Evolutionary conservation across 2,888 invertebrate species (phyloP).

Genomic region (Ophion ellenae): DNA sequence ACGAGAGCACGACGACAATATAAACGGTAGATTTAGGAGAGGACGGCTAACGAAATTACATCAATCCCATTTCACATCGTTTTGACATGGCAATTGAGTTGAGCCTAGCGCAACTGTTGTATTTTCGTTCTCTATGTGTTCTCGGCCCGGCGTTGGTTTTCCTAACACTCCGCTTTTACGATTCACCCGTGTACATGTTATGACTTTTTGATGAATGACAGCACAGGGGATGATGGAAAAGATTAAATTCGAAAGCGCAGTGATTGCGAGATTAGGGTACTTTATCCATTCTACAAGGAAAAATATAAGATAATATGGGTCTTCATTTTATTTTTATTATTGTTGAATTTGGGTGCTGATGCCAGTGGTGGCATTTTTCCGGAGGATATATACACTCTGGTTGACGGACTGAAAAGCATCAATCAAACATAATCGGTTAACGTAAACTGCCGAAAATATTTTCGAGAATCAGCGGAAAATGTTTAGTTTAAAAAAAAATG

Average conservation of each 20-base stretch:
- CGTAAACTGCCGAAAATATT: too few species aligned
- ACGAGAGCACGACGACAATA: slow-evolving; percentile 63
- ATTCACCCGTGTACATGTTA: slow-evolving; percentile 16
- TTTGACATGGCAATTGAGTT: slow-evolving; percentile 83
- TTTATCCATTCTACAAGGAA: too few species aligned
- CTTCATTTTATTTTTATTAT: too few species aligned
- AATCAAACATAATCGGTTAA: too few species aligned
- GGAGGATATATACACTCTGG: too few species aligned
- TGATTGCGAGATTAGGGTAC: background rate
- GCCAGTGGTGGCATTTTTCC: too few species aligned
- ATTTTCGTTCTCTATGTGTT: slow-evolving; percentile 70
- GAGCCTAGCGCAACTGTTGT: slow-evolving; percentile 81
- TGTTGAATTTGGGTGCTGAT: too few species aligned
- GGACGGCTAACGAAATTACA: slow-evolving; percentile 82
- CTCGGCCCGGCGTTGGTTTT: background rate
- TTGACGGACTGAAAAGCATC: too few species aligned
- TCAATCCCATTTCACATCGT: slow-evolving; percentile 84
- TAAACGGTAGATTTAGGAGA: slow-evolving; percentile 71
- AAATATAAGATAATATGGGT: too few species aligned
- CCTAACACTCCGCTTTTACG: background rate
- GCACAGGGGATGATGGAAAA: background rate
- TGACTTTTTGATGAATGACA: slow-evolving; percentile 41
- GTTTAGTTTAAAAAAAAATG: too few species aligned
- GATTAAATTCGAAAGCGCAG: background rate
- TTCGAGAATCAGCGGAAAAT: too few species aligned